A percentile compares a stretch with the other conserved stretches of the same genome.
phyloP scores from a whole-genome alignment of 2,113 vertebrate genomes.

The Dipodomys ordii region DNA sequence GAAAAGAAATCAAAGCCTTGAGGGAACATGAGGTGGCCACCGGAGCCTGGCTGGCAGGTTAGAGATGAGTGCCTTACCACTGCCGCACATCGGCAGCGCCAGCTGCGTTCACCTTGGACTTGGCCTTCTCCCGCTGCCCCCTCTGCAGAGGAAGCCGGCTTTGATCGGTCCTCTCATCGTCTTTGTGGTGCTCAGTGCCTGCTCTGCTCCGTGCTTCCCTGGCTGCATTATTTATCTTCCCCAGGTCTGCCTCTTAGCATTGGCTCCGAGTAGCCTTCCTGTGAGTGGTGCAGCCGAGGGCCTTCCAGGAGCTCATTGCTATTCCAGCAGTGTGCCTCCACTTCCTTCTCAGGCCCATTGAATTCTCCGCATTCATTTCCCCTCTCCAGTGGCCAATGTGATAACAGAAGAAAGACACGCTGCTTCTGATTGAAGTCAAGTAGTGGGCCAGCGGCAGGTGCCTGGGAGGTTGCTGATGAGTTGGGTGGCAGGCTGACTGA shows the following conservation, averaged over 20 bases:
- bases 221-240: accelerated
- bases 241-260: not conserved
- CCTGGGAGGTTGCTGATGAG: conserved; percentile 80
- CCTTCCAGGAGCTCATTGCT: conserved; percentile 76
- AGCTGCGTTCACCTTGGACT: not conserved
- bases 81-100: accelerated
- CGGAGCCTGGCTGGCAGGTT: not conserved
- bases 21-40: accelerated
- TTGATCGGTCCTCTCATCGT: accelerated
- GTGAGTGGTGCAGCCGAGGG: not conserved
- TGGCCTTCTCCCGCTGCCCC: not conserved
- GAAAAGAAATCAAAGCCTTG: no score
- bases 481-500: conserved; percentile 29
- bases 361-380: conserved; percentile 83
- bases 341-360: conserved; percentile 80
- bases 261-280: not conserved
- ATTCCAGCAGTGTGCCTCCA: conserved; percentile 58
- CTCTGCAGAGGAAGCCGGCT: not conserved
- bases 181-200: accelerated
- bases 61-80: not conserved
- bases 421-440: conserved; percentile 86
- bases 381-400: conserved; percentile 76
- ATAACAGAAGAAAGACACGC: conserved; percentile 85
- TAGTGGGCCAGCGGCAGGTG: conserved; percentile 80
- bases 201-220: not conserved